A percentile compares a stretch with the other conserved stretches of the same genome.
Evolutionary conservation across 2,797 vertebrate genomes (phyloP).

Genomic region (Eospalax fontanierii): DNA sequence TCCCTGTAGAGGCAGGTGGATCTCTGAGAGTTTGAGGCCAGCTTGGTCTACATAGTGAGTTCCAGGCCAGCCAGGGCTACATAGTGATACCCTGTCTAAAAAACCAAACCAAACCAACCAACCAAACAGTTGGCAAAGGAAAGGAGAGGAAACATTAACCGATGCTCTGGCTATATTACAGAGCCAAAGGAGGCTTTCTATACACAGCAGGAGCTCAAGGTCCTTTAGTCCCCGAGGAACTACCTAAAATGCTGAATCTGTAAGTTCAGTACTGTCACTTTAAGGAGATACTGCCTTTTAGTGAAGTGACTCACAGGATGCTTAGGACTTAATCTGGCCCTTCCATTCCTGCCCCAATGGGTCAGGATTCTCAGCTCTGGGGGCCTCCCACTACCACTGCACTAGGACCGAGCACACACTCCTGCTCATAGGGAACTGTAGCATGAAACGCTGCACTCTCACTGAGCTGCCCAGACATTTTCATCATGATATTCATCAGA

Average conservation of each 20-base stretch:
- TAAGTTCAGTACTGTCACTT: background rate
- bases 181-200: background rate
- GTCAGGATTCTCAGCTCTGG: background rate
- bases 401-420: background rate
- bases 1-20: too few species aligned
- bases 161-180: background rate
- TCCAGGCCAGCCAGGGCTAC: too few species aligned
- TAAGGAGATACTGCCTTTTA: background rate
- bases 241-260: slow-evolving; percentile 6
- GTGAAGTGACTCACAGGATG: background rate
- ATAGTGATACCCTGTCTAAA: too few species aligned
- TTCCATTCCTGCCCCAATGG: background rate
- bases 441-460: background rate
- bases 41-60: too few species aligned
- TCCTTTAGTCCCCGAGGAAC: background rate
- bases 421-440: background rate
- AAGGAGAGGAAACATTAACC: background rate
- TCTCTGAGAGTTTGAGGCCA: too few species aligned
- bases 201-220: background rate
- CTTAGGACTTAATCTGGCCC: background rate
- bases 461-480: slow-evolving; percentile 7
- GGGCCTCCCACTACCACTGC: background rate
- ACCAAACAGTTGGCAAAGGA: background rate
- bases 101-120: too few species aligned
- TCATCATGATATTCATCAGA: slow-evolving; percentile 13